Evolutionary conservation across 2,113 vertebrate genomes (phyloP).

Genomic region (Muntiacus muntjak): DNA sequence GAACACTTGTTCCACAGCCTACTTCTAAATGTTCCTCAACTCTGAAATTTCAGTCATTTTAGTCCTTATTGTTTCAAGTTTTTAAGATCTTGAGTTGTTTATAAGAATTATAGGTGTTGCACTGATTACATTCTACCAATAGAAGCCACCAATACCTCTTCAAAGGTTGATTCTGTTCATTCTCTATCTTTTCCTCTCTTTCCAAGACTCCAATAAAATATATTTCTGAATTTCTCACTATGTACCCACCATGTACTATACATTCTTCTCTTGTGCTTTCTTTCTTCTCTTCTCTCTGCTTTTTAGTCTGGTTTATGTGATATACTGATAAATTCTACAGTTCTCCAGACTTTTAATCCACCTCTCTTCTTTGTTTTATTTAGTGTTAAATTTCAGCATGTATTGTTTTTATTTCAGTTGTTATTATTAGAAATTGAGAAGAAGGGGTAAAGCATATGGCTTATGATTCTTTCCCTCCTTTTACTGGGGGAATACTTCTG

Average conservation of each 20-base stretch:
- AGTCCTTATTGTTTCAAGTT: neutral
- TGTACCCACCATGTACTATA: neutral
- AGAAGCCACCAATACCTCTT: neutral
- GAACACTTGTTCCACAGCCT: neutral
- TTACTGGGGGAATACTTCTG: neutral
- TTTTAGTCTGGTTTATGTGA: neutral
- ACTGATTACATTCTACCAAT: neutral
- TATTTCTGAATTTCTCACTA: neutral
- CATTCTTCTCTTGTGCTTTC: neutral
- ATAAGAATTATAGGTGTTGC: neutral
- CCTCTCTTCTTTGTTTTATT: neutral
- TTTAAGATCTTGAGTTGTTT: neutral
- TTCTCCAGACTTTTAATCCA: neutral
- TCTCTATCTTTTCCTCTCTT: neutral
- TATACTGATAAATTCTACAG: neutral
- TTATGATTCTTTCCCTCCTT: neutral
- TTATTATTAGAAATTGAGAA: neutral
- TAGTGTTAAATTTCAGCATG: neutral
- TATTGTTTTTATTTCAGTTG: neutral
- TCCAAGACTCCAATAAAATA: neutral
- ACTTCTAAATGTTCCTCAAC: neutral
- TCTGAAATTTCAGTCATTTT: neutral
- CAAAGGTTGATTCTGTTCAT: neutral
- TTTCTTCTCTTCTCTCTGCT: neutral
- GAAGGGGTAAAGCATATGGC: neutral